phyloP scores from a whole-genome alignment of 2,888 invertebrate species.

The Helobdella robusta region DNA sequence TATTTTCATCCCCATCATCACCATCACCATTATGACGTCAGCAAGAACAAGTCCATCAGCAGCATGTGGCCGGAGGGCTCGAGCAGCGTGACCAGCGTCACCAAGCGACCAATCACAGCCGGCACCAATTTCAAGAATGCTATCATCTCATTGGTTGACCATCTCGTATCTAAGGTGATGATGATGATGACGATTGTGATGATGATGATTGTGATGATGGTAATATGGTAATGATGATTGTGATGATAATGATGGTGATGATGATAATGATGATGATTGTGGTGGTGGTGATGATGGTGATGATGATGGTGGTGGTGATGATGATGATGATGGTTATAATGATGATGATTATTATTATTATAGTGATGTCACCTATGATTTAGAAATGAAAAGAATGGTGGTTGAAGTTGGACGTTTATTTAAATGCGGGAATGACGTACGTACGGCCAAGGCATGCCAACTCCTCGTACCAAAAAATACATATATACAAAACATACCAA shows the following conservation, averaged over 20 bases:
- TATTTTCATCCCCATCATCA: too few relatives aligned
- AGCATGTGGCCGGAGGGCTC: conserved; percentile 96
- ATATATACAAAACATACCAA: too few relatives aligned
- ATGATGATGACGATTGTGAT: too few relatives aligned
- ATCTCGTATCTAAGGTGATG: conserved; percentile 66
- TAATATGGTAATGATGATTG: too few relatives aligned
- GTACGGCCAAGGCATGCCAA: background rate
- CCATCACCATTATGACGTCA: too few relatives aligned
- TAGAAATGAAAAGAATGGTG: too few relatives aligned
- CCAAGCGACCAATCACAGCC: conserved; percentile 85
- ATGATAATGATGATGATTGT: conserved; percentile 59
- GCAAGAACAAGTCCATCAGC: conserved; percentile 65
- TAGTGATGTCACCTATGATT: too few relatives aligned
- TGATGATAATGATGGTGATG: too few relatives aligned
- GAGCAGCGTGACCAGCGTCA: conserved; percentile 73
- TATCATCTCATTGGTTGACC: conserved; percentile 75
- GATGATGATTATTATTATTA: background rate
- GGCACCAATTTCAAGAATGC: conserved; percentile 89
- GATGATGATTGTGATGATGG: background rate
- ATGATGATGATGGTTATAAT: background rate
- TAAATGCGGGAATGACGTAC: background rate
- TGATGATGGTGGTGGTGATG: background rate
- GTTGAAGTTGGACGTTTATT: background rate
- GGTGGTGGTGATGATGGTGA: background rate
- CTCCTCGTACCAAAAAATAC: too few relatives aligned